phyloP scores from a whole-genome alignment of 2,888 invertebrate genomes.

The Acanthosepion pharaonis region DNA sequence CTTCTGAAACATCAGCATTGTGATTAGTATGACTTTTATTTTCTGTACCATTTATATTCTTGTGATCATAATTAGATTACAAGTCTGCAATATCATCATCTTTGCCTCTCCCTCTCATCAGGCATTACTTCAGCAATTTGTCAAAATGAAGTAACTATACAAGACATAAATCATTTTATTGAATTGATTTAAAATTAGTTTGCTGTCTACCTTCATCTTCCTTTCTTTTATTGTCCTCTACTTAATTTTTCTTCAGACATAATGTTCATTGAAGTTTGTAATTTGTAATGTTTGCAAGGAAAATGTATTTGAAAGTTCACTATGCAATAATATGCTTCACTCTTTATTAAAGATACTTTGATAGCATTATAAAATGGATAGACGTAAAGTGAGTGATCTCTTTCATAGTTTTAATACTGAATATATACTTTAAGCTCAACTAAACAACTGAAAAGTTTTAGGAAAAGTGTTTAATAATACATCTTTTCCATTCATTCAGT shows the following conservation, averaged over 20 bases:
- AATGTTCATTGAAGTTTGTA: neutral
- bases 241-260: neutral
- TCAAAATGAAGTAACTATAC: neutral
- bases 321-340: too few relatives aligned
- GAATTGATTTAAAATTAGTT: slow-evolving; percentile 20
- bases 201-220: neutral
- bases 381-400: too few relatives aligned
- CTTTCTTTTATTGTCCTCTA: neutral
- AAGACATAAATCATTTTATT: slow-evolving; percentile 6
- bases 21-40: neutral
- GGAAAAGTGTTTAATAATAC: too few relatives aligned
- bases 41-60: neutral
- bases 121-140: neutral
- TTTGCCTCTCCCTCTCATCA: neutral
- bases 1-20: neutral
- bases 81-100: neutral
- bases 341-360: too few relatives aligned
- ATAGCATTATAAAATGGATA: too few relatives aligned
- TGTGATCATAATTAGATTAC: neutral
- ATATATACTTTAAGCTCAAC: too few relatives aligned
- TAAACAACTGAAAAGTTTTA: too few relatives aligned
- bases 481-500: too few relatives aligned
- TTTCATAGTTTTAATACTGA: too few relatives aligned
- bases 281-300: neutral
- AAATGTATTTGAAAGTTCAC: too few relatives aligned